Conservation (phyloP, 2,888 invertebrate species). For the Plemyria rubiginata region DNA sequence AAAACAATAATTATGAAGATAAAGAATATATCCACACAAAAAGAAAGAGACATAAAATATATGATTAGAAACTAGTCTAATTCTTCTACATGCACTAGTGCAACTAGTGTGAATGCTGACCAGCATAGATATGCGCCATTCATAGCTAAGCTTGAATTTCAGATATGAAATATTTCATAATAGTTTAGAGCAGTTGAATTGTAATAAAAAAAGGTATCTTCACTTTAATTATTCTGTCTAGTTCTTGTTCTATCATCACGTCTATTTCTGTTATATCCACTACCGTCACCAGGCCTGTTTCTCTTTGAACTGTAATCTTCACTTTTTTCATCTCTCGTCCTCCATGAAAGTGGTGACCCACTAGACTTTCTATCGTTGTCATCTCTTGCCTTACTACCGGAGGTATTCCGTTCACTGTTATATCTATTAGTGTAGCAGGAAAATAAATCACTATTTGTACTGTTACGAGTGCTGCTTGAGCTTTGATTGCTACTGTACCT, state of each 20-base stretch:
- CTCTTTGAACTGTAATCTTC: constrained; percentile 18
- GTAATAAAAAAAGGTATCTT: neutral
- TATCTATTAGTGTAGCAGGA: constrained; percentile 26
- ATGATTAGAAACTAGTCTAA: too few relatives aligned
- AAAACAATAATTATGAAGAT: too few relatives aligned
- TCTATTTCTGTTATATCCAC: constrained; percentile 11
- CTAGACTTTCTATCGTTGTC: constrained; percentile 8
- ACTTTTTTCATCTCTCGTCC: constrained; percentile 20
- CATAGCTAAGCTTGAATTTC: neutral
- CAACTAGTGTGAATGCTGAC: neutral
- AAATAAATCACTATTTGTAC: constrained; percentile 10
- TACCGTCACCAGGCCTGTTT: constrained; percentile 22
- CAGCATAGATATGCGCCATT: neutral
- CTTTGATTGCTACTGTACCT: constrained; percentile 8
- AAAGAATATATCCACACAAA: too few relatives aligned
- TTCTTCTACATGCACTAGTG: too few relatives aligned
- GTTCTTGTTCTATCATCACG: constrained; percentile 12
- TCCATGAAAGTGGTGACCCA: constrained; percentile 24
- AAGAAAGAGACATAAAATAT: too few relatives aligned
- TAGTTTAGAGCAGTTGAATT: neutral
- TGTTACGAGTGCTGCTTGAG: constrained; percentile 4
- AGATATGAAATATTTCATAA: neutral
- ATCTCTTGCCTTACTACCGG: constrained; percentile 8
- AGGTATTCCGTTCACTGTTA: constrained; percentile 7
- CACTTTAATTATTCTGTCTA: constrained; percentile 2